phyloP scores from a whole-genome alignment of 2,888 invertebrate genomes.

The Dilophus febrilis region DNA sequence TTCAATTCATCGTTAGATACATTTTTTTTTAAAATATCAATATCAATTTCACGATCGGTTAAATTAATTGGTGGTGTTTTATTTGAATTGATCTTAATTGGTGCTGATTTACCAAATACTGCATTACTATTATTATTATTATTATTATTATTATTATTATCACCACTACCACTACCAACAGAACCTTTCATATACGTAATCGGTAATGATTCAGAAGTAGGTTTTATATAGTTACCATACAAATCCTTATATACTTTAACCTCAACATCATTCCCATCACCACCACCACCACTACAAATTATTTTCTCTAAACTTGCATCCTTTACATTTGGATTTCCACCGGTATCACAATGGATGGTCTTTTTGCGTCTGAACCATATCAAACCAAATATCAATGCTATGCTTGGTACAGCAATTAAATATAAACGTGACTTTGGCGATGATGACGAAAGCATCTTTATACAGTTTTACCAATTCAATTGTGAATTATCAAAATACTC shows the following conservation, averaged over 20 bases:
- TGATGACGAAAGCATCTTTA: too few relatives aligned
- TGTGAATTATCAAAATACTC: too few relatives aligned
- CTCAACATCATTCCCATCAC: background rate
- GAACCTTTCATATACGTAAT: constrained; percentile 9
- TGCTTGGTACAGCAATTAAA: constrained; percentile 61
- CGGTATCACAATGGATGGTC: constrained; percentile 55
- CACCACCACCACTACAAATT: too few relatives aligned
- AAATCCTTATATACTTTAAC: too few relatives aligned
- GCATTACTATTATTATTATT: constrained; percentile 9
- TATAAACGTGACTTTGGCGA: too few relatives aligned
- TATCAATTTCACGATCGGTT: constrained; percentile 49
- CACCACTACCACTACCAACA: too few relatives aligned
- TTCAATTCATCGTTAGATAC: constrained; percentile 17
- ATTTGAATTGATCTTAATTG: constrained; percentile 39
- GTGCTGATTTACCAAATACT: constrained; percentile 41
- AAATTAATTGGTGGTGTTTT: constrained; percentile 32
- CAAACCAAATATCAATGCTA: constrained; percentile 61
- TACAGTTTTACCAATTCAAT: too few relatives aligned
- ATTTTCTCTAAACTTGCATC: background rate
- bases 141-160: constrained; percentile 7
- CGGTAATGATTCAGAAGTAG: constrained; percentile 7
- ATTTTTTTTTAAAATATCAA: constrained; percentile 35
- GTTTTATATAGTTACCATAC: too few relatives aligned
- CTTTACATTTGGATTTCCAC: constrained; percentile 34
- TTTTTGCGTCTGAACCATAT: constrained; percentile 66